phyloP scores from a whole-genome alignment of 2,113 vertebrate species.

The Mungos mungo region DNA sequence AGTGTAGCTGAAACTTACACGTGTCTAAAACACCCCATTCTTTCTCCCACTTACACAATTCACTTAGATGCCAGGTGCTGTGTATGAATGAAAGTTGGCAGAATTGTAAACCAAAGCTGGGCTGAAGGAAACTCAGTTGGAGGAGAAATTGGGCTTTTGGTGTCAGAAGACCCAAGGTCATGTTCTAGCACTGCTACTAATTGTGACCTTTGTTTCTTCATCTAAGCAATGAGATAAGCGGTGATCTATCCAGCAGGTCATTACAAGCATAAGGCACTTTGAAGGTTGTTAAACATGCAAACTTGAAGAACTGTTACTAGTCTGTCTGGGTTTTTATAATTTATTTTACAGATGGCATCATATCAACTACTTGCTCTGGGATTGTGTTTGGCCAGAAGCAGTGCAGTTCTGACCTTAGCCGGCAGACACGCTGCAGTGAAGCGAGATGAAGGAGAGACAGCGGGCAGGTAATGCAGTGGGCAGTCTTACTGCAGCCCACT shows the following conservation, averaged over 20 bases:
- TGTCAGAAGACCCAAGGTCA: neutral
- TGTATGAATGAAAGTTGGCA: neutral
- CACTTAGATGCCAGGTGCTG: neutral
- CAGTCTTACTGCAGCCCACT: slow-evolving; percentile 56
- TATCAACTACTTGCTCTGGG: neutral
- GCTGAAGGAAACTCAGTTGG: neutral
- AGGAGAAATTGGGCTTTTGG: neutral
- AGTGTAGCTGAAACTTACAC: neutral
- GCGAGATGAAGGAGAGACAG: neutral
- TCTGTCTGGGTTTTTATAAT: neutral
- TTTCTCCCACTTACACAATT: neutral
- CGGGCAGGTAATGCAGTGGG: neutral
- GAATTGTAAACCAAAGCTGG: neutral
- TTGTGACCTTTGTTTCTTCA: neutral
- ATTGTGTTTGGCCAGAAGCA: slow-evolving; percentile 24
- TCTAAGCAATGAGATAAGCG: neutral
- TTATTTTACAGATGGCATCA: neutral
- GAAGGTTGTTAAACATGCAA: neutral
- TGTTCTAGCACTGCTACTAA: neutral
- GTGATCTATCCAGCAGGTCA: neutral
- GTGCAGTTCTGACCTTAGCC: neutral
- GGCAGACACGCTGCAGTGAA: neutral
- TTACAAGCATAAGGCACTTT: neutral
- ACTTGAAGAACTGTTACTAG: neutral
- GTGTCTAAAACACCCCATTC: neutral